Percentiles rank a stretch among this genome's conserved stretches.
These are phyloP conservation scores for Formica selysi DNA, from an alignment of 1,140 invertebrate species.

Conservation along the genomic window DNA sequence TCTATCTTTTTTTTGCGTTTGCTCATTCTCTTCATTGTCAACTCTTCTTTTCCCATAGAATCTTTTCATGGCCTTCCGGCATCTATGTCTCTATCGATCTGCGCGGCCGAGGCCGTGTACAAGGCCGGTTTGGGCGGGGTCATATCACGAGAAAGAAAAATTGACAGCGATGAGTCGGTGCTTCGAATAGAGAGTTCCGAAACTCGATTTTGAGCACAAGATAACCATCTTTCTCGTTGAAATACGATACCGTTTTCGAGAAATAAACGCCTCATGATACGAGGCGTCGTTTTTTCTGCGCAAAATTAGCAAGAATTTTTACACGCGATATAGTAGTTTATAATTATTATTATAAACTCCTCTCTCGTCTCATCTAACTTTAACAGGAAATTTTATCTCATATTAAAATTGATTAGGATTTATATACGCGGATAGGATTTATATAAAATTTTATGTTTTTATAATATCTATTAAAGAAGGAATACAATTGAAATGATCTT, in stretches of 20 bases:
- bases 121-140: conserved; percentile 81
- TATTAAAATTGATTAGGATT: not conserved
- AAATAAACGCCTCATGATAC: not conserved
- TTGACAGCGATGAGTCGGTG: conserved; percentile 56
- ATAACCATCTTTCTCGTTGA: not conserved
- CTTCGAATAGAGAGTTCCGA: not conserved
- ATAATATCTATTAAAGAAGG: not conserved
- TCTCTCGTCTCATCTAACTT: not conserved
- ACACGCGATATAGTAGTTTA: not conserved
- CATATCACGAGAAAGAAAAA: conserved; percentile 72
- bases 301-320: not conserved
- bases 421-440: not conserved
- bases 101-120: conserved; percentile 75
- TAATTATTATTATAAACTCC: too few species aligned
- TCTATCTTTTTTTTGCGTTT: conserved; percentile 13
- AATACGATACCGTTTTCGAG: not conserved
- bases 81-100: conserved; percentile 82
- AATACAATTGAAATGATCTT: not conserved
- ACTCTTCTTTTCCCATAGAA: conserved; percentile 59
- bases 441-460: not conserved
- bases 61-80: conserved; percentile 72
- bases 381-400: not conserved
- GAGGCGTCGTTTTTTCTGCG: not conserved
- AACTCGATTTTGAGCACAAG: conserved; percentile 28
- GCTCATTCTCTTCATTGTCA: conserved; percentile 16